phyloP scores from a whole-genome alignment of 2,888 invertebrate species.

The Apodemia hepburni region DNA sequence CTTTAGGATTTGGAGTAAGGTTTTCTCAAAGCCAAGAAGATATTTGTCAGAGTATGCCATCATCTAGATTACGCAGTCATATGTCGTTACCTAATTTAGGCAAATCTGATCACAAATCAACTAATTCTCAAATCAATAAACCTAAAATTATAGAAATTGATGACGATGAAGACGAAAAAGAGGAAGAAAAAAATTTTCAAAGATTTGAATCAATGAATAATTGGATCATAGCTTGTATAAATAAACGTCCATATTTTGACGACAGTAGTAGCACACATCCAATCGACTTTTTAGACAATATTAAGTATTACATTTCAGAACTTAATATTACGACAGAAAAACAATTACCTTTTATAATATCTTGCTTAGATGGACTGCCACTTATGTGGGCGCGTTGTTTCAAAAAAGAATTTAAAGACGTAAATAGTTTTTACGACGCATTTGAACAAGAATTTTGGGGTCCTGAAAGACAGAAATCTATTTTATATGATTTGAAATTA shows the following conservation, averaged over 20 bases:
- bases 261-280: conserved; percentile 67
- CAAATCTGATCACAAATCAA: conserved; percentile 57
- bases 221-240: conserved; percentile 64
- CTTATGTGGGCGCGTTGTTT: conserved; percentile 74
- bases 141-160: conserved; percentile 65
- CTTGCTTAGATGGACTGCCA: conserved; percentile 68
- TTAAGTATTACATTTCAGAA: conserved; percentile 66
- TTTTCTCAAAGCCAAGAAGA: conserved; percentile 73
- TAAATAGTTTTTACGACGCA: conserved; percentile 56
- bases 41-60: conserved; percentile 65
- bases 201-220: conserved; percentile 62
- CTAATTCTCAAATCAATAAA: conserved; percentile 39
- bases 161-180: conserved; percentile 49
- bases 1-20: conserved; percentile 67
- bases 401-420: conserved; percentile 57
- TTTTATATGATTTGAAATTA: conserved; percentile 67
- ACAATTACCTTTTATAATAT: conserved; percentile 64
- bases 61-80: conserved; percentile 66
- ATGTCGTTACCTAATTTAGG: conserved; percentile 73
- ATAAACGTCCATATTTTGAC: conserved; percentile 66
- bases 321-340: conserved; percentile 60
- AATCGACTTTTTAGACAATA: conserved; percentile 68
- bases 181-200: conserved; percentile 44
- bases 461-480: conserved; percentile 63
- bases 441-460: conserved; percentile 75